phyloP scores from a whole-genome alignment of 2,797 vertebrate species.

The Anguilla obscura region DNA sequence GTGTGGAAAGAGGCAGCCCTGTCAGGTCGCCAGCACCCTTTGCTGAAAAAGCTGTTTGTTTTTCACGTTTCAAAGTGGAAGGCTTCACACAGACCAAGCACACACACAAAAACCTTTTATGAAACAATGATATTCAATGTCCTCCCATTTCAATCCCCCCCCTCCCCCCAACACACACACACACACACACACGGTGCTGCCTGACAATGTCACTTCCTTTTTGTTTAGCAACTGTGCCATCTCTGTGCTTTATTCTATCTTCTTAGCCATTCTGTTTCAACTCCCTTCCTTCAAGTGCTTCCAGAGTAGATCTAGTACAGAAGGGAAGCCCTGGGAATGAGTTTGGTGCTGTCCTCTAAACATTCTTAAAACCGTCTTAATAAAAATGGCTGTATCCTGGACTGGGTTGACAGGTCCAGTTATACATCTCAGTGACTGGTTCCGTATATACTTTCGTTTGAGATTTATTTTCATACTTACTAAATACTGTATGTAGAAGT shows the following conservation, averaged over 20 bases:
- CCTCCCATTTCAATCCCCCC: neutral
- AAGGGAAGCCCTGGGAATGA: neutral
- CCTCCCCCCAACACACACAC: neutral
- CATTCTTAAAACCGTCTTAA: neutral
- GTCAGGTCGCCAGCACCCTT: constrained; percentile 14
- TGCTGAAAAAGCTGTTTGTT: constrained; percentile 23
- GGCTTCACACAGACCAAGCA: neutral
- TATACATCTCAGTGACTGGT: neutral
- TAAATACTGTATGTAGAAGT: too few relatives aligned
- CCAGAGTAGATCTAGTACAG: neutral
- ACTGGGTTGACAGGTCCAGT: neutral
- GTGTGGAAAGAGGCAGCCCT: neutral
- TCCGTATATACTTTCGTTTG: neutral
- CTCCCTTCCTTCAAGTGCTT: neutral
- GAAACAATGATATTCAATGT: constrained; percentile 29
- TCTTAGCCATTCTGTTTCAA: neutral
- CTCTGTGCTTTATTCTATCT: constrained; percentile 9
- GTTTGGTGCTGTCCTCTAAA: neutral
- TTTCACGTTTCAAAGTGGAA: neutral
- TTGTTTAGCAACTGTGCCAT: constrained; percentile 11
- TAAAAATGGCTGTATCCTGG: neutral
- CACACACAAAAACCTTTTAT: constrained; percentile 17
- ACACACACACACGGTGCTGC: constrained; percentile 10
- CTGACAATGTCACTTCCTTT: constrained; percentile 2
- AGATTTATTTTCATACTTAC: neutral